These are phyloP conservation scores for Patiria miniata DNA, from an alignment of 35 echinoderm and acorn worm genomes.

Conservation along the genomic window DNA sequence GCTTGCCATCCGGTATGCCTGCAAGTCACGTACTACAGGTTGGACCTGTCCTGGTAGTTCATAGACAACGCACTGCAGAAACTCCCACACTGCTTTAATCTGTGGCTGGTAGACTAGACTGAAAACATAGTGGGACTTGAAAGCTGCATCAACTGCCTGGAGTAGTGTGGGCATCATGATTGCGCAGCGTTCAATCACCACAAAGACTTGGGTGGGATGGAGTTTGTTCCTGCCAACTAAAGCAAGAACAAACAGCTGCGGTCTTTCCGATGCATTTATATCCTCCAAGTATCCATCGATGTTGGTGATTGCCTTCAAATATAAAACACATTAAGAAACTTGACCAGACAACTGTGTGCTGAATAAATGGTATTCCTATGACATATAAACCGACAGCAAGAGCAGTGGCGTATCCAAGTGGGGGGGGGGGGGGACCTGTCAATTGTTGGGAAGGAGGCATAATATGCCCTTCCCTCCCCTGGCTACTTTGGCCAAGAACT, in stretches of 20 bases:
- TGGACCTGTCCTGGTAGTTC: constrained; percentile 10
- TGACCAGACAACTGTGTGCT: neutral
- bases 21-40: constrained; percentile 10
- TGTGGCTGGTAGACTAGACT: constrained; percentile 10
- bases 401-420: too few relatives aligned
- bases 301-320: too few relatives aligned
- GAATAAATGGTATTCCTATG: neutral
- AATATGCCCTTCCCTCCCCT: neutral
- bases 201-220: constrained; percentile 20
- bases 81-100: constrained; percentile 18
- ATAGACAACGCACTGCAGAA: constrained; percentile 23
- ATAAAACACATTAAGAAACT: neutral
- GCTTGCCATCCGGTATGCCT: neutral
- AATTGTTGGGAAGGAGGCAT: neutral
- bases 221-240: constrained; percentile 13
- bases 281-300: neutral
- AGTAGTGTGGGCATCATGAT: neutral
- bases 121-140: neutral
- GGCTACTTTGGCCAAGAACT: neutral
- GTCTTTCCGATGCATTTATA: constrained; percentile 1
- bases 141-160: constrained; percentile 17
- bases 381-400: too few relatives aligned
- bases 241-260: constrained; percentile 29
- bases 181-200: constrained; percentile 22
- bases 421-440: too few relatives aligned